A percentile compares a stretch with the other conserved stretches of the same genome.
Conservation (phyloP, 1,140 invertebrate species). For the Hypsibius dujardini region DNA sequence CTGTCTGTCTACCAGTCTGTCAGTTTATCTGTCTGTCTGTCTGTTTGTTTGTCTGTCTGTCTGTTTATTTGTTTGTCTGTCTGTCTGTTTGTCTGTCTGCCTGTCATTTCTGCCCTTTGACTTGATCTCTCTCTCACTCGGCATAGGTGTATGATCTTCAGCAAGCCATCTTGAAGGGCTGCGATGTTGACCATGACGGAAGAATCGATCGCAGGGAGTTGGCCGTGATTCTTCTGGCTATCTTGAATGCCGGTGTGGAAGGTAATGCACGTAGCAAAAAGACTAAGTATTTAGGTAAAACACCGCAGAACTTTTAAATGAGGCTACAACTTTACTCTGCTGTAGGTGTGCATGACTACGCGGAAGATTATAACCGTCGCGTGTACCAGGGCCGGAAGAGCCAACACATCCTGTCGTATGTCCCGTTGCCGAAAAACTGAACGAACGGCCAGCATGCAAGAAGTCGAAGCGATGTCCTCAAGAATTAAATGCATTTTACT, state of each 20-base stretch:
- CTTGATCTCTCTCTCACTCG: not conserved
- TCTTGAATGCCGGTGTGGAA: not conserved
- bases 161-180: slow-evolving; percentile 1
- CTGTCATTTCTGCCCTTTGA: no score
- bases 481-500: no score
- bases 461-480: no score
- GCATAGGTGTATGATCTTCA: not conserved
- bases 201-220: not conserved
- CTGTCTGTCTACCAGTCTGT: no score
- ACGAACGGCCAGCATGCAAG: no score
- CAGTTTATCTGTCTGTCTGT: no score
- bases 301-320: not conserved
- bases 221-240: slow-evolving; percentile 9
- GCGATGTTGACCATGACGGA: slow-evolving; percentile 4
- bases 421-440: not conserved
- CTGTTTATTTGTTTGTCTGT: no score
- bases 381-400: not conserved
- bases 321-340: not conserved
- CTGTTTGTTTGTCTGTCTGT: no score
- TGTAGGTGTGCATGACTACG: not conserved
- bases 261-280: not conserved
- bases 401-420: slow-evolving; percentile 1
- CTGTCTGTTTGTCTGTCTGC: no score
- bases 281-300: no score
- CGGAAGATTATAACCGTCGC: not conserved